phyloP scores from a whole-genome alignment of 2,113 vertebrate genomes.

The Polypterus bichir region DNA sequence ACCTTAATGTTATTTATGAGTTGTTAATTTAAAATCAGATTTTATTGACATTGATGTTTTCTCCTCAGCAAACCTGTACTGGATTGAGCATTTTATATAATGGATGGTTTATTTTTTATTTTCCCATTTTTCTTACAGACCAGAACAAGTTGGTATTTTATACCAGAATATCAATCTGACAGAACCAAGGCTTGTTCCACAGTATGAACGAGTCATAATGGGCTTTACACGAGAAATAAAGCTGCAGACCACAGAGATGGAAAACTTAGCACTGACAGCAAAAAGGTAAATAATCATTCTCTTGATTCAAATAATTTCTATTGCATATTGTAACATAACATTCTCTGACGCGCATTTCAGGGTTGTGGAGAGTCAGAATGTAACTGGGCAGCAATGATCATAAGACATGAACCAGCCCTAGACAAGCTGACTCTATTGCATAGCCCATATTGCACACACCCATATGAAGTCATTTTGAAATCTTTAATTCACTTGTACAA shows the following conservation, averaged over 20 bases:
- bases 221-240: constrained; percentile 82
- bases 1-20: too few species aligned
- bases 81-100: background rate
- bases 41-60: background rate
- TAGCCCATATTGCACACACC: too few species aligned
- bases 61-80: background rate
- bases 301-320: background rate
- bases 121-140: constrained; percentile 38
- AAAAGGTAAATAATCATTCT: constrained; percentile 60
- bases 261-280: constrained; percentile 75
- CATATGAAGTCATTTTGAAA: too few species aligned
- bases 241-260: constrained; percentile 82
- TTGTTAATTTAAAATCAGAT: too few species aligned
- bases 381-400: too few species aligned
- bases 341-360: too few species aligned
- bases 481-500: too few species aligned
- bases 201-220: constrained; percentile 74
- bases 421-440: too few species aligned
- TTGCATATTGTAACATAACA: too few species aligned
- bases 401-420: too few species aligned
- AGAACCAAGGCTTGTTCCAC: constrained; percentile 75
- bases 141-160: constrained; percentile 67
- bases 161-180: constrained; percentile 85
- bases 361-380: too few species aligned
- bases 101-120: background rate